These are phyloP conservation scores for Masticophis lateralis DNA, from an alignment of 2,797 vertebrate genomes.

Conservation along the genomic window DNA sequence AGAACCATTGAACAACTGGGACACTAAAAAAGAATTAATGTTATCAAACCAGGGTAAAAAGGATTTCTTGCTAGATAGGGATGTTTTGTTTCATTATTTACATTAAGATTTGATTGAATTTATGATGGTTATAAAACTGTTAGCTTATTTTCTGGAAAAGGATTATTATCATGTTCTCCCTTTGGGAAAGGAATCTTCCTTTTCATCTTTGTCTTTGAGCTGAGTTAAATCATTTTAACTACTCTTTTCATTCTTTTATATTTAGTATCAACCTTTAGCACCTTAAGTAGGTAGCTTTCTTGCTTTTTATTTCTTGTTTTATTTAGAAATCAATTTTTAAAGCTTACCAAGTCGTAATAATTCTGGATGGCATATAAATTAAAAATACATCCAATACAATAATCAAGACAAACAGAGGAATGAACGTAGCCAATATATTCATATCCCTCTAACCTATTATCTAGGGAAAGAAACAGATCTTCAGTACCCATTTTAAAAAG, in stretches of 20 bases:
- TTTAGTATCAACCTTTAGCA: neutral
- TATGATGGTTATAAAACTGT: slow-evolving; percentile 16
- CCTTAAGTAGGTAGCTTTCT: neutral
- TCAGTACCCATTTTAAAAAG: neutral
- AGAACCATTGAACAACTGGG: neutral
- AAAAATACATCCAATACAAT: neutral
- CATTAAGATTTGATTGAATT: slow-evolving; percentile 22
- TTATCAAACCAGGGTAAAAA: slow-evolving; percentile 22
- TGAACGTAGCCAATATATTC: neutral
- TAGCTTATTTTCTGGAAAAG: neutral
- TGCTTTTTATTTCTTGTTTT: neutral
- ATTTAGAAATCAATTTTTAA: neutral
- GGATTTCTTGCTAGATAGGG: slow-evolving; percentile 6
- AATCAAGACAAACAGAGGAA: neutral
- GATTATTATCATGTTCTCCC: neutral
- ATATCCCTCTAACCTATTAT: neutral
- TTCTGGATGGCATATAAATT: neutral
- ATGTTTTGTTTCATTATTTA: neutral
- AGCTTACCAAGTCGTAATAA: neutral
- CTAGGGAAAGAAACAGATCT: neutral
- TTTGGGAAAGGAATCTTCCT: neutral
- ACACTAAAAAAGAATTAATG: slow-evolving; percentile 33
- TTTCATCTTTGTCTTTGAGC: neutral
- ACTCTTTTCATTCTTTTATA: neutral
- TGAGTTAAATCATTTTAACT: neutral